Conservation (phyloP, 2,797 vertebrate species). For the Pipistrellus pygmaeus region DNA sequence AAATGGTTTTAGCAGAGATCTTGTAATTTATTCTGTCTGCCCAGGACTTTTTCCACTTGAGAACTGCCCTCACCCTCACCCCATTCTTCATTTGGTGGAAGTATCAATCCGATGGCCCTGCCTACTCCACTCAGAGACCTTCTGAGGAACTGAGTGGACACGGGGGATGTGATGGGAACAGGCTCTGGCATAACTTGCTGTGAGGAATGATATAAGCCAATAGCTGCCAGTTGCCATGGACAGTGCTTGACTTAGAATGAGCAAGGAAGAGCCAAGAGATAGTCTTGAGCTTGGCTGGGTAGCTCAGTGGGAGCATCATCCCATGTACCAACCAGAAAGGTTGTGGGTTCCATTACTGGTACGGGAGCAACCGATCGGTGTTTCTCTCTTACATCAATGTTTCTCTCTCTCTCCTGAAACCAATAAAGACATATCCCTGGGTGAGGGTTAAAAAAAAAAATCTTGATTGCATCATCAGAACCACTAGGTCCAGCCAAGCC, state of each 20-base stretch:
- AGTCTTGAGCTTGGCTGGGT: not conserved
- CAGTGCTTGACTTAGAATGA: constrained; percentile 6
- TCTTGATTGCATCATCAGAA: not conserved
- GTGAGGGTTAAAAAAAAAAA: not conserved
- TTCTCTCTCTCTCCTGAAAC: not conserved
- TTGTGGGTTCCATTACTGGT: not conserved
- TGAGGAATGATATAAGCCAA: not conserved
- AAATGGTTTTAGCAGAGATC: not conserved
- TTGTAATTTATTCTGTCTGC: constrained; percentile 4
- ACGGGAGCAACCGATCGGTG: not conserved
- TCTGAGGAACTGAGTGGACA: not conserved
- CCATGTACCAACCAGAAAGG: not conserved
- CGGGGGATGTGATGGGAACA: not conserved
- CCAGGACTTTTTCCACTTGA: not conserved
- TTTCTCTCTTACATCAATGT: not conserved
- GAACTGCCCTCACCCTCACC: not conserved
- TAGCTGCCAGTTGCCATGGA: not conserved
- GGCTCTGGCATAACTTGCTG: not conserved
- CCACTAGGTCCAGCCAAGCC: not conserved
- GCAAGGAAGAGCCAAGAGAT: not conserved
- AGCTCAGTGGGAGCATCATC: not conserved
- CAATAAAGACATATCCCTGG: not conserved
- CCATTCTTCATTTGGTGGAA: not conserved
- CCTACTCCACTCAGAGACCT: not conserved
- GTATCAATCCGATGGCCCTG: not conserved